Evolutionary conservation across 2,888 invertebrate species (phyloP).

Genomic region (Tachystola acroxantha): DNA sequence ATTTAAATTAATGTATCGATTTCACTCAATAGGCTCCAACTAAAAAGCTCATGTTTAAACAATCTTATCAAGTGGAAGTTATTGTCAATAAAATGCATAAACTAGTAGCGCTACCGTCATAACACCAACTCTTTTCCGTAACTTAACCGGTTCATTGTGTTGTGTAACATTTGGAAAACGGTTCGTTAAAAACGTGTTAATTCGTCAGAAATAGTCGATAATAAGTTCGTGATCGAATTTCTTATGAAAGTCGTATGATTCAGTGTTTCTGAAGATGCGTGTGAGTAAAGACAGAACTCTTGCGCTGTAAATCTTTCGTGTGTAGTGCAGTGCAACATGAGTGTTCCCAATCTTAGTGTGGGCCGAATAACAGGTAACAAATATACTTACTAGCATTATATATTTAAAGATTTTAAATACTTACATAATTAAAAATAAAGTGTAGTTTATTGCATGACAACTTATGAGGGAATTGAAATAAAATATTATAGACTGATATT

Average conservation of each 20-base stretch:
- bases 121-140: constrained; percentile 18
- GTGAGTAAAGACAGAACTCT: constrained; percentile 32
- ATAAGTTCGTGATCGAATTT: constrained; percentile 46
- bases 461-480: no score
- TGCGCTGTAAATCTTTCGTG: constrained; percentile 28
- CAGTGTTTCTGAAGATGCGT: constrained; percentile 56
- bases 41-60: constrained; percentile 1
- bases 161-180: constrained; percentile 22
- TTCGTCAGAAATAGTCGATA: constrained; percentile 45
- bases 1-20: no score
- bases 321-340: constrained; percentile 45
- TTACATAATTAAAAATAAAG: no score
- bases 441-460: no score
- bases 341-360: constrained; percentile 69
- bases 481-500: no score
- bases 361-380: constrained; percentile 68
- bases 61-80: constrained; percentile 21
- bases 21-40: constrained; percentile 12
- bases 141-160: constrained; percentile 21
- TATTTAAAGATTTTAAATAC: no score
- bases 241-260: constrained; percentile 53
- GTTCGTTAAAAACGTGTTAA: constrained; percentile 41
- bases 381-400: no score
- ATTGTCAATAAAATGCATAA: constrained; percentile 24
- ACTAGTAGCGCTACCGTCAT: constrained; percentile 17